phyloP scores from a whole-genome alignment of 1,140 invertebrate genomes.

The Rhopalosiphum maidis region DNA sequence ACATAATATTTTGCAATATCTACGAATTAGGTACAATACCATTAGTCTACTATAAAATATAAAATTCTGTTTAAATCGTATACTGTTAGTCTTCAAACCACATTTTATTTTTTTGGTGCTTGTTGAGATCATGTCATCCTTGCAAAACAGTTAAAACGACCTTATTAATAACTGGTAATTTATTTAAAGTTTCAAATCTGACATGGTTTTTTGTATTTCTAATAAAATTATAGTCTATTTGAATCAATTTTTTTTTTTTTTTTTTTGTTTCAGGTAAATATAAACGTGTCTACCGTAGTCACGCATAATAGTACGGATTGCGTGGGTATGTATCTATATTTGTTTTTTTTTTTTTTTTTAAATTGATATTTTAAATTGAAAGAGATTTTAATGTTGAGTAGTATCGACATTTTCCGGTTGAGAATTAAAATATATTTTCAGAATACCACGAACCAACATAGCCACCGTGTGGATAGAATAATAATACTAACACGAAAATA shows the following conservation, averaged over 20 bases:
- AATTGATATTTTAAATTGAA: not conserved
- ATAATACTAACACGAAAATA: not conserved
- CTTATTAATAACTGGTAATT: not conserved
- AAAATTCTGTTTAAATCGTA: not conserved
- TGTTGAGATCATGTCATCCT: not conserved
- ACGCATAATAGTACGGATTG: not conserved
- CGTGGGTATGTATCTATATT: too few species aligned
- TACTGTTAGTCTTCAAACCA: not conserved
- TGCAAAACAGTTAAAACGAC: not conserved
- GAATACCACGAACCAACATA: not conserved
- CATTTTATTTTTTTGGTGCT: not conserved
- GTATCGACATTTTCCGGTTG: not conserved
- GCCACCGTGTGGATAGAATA: not conserved
- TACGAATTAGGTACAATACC: too few species aligned
- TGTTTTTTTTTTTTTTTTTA: too few species aligned
- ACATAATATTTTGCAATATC: too few species aligned
- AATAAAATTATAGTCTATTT: not conserved
- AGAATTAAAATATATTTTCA: slow-evolving; percentile 3
- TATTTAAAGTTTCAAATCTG: not conserved
- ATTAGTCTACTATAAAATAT: not conserved
- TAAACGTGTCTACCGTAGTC: not conserved
- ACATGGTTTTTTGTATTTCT: not conserved
- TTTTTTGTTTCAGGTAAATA: not conserved
- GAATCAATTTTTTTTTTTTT: not conserved
- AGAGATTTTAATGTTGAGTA: not conserved